A percentile compares a stretch with the other conserved stretches of the same genome.
phyloP scores from a whole-genome alignment of 2,888 invertebrate genomes.

The Rhynchonema sp. region DNA sequence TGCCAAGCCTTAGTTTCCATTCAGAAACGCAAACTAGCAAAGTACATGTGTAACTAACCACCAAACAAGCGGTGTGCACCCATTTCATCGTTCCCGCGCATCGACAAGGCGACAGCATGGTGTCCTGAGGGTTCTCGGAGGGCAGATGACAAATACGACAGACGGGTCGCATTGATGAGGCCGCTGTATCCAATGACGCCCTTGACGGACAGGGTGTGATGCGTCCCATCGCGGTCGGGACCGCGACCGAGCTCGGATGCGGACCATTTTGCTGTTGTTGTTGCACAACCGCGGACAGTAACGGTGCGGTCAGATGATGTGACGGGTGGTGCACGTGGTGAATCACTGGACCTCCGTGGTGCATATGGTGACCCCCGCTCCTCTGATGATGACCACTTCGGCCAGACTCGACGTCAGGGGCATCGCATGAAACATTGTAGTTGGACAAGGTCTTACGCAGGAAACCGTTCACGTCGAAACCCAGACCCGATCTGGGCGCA shows the following conservation, averaged over 20 bases:
- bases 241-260: neutral
- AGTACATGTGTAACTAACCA: conserved; percentile 23
- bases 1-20: neutral
- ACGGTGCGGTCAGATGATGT: neutral
- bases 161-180: conserved; percentile 20
- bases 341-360: neutral
- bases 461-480: conserved; percentile 5
- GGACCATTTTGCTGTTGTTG: neutral
- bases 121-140: conserved; percentile 19
- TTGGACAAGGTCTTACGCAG: conserved; percentile 5
- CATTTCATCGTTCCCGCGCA: conserved; percentile 38
- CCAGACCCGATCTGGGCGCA: no score
- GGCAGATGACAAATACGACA: conserved; percentile 38
- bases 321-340: neutral
- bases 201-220: neutral
- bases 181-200: neutral
- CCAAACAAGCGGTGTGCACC: conserved; percentile 37
- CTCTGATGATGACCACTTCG: no score
- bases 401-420: no score
- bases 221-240: no score
- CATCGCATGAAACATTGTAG: neutral
- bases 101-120: conserved; percentile 37
- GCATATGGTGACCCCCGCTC: no score
- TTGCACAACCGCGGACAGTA: neutral
- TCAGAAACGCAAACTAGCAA: neutral